Percentiles rank a stretch among this genome's conserved stretches.
These are phyloP conservation scores for Toxotes jaculatrix DNA, from an alignment of 2,113 vertebrate genomes.

Conservation along the genomic window DNA sequence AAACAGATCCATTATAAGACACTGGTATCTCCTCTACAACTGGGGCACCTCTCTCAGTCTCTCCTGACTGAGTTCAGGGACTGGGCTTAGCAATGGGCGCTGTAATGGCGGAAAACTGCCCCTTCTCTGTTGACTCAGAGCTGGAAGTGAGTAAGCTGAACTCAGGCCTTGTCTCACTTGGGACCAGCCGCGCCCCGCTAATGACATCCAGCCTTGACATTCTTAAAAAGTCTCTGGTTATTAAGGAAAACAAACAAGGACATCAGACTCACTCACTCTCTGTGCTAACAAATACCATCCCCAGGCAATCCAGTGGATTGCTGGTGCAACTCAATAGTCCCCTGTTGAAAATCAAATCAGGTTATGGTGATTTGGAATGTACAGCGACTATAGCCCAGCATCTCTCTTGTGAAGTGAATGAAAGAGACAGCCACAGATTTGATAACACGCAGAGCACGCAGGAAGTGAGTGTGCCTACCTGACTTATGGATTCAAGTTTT, in stretches of 20 bases:
- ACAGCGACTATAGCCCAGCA: background rate
- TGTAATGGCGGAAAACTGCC: constrained; percentile 69
- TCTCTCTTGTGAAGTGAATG: constrained; percentile 40
- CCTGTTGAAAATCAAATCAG: constrained; percentile 55
- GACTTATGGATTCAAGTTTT: constrained; percentile 6
- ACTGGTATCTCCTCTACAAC: constrained; percentile 69
- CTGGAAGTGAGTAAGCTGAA: constrained; percentile 80
- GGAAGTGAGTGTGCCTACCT: constrained; percentile 32
- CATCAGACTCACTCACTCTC: constrained; percentile 64
- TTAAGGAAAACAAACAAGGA: constrained; percentile 79
- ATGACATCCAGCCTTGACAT: constrained; percentile 80
- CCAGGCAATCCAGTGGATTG: constrained; percentile 48
- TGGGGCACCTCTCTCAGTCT: constrained; percentile 55
- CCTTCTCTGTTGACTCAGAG: constrained; percentile 77
- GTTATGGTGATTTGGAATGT: constrained; percentile 49
- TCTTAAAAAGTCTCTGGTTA: constrained; percentile 78
- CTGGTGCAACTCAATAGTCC: constrained; percentile 49
- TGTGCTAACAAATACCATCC: constrained; percentile 67
- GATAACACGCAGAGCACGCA: constrained; percentile 22
- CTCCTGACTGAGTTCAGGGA: constrained; percentile 60
- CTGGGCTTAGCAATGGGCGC: constrained; percentile 59
- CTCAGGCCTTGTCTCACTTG: constrained; percentile 70
- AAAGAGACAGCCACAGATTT: constrained; percentile 31
- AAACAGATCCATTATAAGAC: constrained; percentile 76
- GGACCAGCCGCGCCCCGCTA: constrained; percentile 74